Evolutionary conservation across 1,140 invertebrate species (phyloP).

Genomic region (Probaryconus sp.): DNA sequence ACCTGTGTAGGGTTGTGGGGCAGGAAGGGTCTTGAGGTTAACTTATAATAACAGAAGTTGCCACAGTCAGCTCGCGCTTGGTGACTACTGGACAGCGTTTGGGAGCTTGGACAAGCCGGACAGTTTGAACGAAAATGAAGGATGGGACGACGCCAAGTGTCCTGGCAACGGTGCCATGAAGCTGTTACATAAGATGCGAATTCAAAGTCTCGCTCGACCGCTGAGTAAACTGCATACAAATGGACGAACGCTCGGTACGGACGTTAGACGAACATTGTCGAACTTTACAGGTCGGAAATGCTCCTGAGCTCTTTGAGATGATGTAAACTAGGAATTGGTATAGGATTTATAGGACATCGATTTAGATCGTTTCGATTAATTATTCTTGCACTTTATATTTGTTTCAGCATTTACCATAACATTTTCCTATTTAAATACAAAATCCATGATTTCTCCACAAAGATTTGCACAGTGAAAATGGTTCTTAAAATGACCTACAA

Average conservation of each 20-base stretch:
- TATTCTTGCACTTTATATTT: no score
- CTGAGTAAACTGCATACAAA: conserved; percentile 68
- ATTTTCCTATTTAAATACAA: no score
- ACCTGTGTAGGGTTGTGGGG: conserved; percentile 40
- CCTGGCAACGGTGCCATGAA: conserved; percentile 68
- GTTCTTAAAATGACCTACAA: no score
- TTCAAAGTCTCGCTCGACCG: conserved; percentile 25
- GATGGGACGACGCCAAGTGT: conserved; percentile 77
- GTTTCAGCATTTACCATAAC: no score
- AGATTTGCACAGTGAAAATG: no score
- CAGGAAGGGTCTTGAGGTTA: conserved; percentile 69
- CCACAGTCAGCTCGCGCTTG: conserved; percentile 69
- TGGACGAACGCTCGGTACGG: no score
- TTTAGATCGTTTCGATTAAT: no score
- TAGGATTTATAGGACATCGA: no score
- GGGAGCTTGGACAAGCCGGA: conserved; percentile 61
- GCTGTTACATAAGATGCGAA: conserved; percentile 53
- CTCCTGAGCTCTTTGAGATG: conserved; percentile 6
- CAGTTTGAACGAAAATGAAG: conserved; percentile 71
- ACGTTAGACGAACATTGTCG: conserved; percentile 65
- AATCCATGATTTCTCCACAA: no score
- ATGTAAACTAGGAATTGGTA: neutral
- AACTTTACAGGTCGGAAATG: conserved; percentile 70
- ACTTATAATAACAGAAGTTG: conserved; percentile 79
- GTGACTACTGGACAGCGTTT: conserved; percentile 71